Conservation (phyloP, 2,888 invertebrate species). For the Caenorhabditis becei region DNA sequence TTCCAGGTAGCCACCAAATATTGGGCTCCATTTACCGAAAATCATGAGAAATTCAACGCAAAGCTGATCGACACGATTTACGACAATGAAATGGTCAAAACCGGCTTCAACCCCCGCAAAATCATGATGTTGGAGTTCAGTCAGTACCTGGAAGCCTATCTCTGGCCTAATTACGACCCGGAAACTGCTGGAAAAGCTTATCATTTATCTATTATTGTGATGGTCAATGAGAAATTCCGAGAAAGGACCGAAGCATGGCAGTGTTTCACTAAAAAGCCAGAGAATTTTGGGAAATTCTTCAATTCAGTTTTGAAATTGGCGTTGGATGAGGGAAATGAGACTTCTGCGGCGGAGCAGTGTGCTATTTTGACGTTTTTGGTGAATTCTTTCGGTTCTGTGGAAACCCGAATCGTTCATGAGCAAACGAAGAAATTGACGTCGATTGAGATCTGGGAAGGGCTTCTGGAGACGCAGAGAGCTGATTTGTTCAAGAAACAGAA, state of each 20-base stretch:
- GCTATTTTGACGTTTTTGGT: conserved; percentile 93
- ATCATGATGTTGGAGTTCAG: conserved; percentile 76
- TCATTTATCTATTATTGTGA: conserved; percentile 90
- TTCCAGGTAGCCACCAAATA: conserved; percentile 91
- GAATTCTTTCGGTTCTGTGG: conserved; percentile 98
- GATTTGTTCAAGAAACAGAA: conserved; percentile 90
- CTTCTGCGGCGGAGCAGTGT: conserved; percentile 88
- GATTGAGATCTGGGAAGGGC: conserved; percentile 92
- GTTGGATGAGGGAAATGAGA: conserved; percentile 83
- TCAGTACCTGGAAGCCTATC: conserved; percentile 95
- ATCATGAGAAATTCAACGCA: conserved; percentile 67
- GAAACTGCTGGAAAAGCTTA: conserved; percentile 85
- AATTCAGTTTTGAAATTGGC: conserved; percentile 84
- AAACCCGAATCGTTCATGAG: conserved; percentile 93
- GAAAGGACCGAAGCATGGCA: conserved; percentile 96
- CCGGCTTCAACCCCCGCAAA: conserved; percentile 77
- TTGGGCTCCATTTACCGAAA: conserved; percentile 90
- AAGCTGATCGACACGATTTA: conserved; percentile 73
- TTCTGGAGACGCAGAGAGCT: conserved; percentile 89
- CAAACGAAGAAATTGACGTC: conserved; percentile 94
- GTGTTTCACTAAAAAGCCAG: conserved; percentile 83
- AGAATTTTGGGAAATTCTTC: conserved; percentile 82
- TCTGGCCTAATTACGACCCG: conserved; percentile 94
- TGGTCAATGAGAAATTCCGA: conserved; percentile 98
- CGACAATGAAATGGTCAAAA: conserved; percentile 69